Conservation (phyloP, 2,113 vertebrate genomes). For the Hystrix cristata region DNA sequence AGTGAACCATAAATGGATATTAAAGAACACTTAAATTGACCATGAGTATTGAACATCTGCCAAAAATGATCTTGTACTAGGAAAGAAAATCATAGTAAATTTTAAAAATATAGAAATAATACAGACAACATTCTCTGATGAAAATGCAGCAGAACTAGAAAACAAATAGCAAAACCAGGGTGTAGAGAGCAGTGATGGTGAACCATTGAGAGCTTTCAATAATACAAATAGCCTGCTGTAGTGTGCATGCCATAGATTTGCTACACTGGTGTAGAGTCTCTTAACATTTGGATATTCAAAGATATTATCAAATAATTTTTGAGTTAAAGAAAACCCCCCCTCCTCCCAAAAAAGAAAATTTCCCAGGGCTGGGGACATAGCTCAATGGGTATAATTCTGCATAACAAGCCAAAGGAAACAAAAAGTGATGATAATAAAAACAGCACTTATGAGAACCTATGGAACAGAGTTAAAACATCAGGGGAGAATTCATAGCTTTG, state of each 20-base stretch:
- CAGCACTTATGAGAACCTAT: background rate
- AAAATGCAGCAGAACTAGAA: conserved; percentile 12
- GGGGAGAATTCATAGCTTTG: background rate
- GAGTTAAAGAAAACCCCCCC: background rate
- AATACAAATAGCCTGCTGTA: background rate
- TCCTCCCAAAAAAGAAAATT: background rate
- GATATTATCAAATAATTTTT: background rate
- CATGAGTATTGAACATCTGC: background rate
- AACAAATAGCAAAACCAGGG: background rate
- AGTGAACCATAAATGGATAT: background rate
- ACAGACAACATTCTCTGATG: background rate
- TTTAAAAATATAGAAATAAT: background rate
- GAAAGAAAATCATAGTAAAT: background rate
- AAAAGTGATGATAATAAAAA: background rate
- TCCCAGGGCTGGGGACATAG: background rate
- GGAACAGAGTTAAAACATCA: background rate
- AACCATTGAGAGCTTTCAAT: background rate
- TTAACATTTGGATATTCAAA: background rate
- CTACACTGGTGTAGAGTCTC: background rate
- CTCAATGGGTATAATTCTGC: background rate
- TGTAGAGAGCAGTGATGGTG: background rate
- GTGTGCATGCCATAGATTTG: background rate
- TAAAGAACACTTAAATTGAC: background rate
- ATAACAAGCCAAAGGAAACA: background rate
- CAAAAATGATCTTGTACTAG: background rate